Base-by-base conservation (phyloP, 2,888 invertebrate genomes). In the Andrena fulva region DNA sequence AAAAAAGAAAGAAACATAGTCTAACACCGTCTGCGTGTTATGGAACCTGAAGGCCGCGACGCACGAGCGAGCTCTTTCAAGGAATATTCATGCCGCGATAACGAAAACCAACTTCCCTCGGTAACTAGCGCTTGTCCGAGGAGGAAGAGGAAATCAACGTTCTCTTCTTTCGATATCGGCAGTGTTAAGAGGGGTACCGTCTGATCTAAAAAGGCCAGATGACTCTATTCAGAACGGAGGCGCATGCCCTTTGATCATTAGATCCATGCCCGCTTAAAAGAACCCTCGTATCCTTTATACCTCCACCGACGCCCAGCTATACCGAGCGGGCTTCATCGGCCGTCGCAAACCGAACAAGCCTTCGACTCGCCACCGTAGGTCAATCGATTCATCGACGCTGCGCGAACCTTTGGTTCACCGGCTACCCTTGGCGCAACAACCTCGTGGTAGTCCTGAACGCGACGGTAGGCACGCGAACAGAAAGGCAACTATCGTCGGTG, bases 341-440 rank as follows among this genome's bases (percentile, higher is more conserved):
- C 33, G 24, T 35, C 16, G 62, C 73, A 78, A 59, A 69, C 72
- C n/a, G 64, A 76, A 72, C 69, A 69, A 80, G 56, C 80, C 75
- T 59, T 66, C 48, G 52, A 52, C 29, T 16, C 33, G 42, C 42
- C 42, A 42, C 42, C n/a, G 71, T 27, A 50, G 12, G 20, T 27
- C 12, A 24, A 82, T 87, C 87, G 87, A 82, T 76, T 74, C 82
- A 66, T 82, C 85, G 82, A 77, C 75, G 69, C 70, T 42, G 73
- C 70, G 80, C 73, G 59, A 77, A 76, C 75, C 76, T 72, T 78
- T 63, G 54, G 56, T 75, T 69, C 63, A 56, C 48, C 67, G 56
- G 67, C 77, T 77, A 50, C 69, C 69, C 78, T 77, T 82, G 84
- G 78, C 86, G 82, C 82, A 76, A 82, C 87, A 80, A 87, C 75